Evolutionary conservation across 2,113 vertebrate species (phyloP).

Genomic region (Dicrurus megarhynchus): DNA sequence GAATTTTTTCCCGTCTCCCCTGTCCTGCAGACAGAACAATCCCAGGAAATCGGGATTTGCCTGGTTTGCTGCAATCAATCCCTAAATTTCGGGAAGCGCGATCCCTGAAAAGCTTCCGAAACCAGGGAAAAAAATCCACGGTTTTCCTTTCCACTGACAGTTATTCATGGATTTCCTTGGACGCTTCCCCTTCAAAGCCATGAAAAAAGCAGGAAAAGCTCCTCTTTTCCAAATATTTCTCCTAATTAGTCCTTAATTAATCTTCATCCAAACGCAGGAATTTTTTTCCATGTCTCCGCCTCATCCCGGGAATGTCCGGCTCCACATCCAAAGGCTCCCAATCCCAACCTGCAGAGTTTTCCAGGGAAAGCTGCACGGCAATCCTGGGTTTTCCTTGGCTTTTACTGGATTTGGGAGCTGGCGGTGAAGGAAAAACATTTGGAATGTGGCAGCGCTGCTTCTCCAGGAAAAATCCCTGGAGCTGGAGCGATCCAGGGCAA

Average conservation of each 20-base stretch:
- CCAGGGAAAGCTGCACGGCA: background rate
- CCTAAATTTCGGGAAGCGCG: background rate
- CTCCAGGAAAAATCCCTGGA: background rate
- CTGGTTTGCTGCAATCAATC: background rate
- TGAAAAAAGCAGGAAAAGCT: background rate
- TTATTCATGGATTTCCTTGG: background rate
- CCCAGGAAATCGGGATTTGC: background rate
- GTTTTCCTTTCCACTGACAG: background rate
- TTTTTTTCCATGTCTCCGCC: background rate
- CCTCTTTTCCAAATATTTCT: background rate
- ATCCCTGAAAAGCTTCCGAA: background rate
- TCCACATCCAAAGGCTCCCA: background rate
- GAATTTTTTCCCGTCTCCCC: background rate
- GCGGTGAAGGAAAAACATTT: background rate
- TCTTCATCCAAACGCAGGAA: background rate
- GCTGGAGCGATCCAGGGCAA: background rate
- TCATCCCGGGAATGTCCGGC: background rate
- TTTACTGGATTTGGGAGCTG: background rate
- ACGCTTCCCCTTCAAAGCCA: background rate
- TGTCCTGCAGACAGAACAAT: background rate
- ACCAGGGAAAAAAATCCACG: too few relatives aligned
- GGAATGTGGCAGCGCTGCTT: background rate
- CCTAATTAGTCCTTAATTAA: background rate
- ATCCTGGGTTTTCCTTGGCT: background rate
- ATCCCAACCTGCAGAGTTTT: background rate